Percentiles rank a stretch among this genome's conserved stretches.
phyloP scores from a whole-genome alignment of 2,797 vertebrate genomes.

The Zalophus californianus region DNA sequence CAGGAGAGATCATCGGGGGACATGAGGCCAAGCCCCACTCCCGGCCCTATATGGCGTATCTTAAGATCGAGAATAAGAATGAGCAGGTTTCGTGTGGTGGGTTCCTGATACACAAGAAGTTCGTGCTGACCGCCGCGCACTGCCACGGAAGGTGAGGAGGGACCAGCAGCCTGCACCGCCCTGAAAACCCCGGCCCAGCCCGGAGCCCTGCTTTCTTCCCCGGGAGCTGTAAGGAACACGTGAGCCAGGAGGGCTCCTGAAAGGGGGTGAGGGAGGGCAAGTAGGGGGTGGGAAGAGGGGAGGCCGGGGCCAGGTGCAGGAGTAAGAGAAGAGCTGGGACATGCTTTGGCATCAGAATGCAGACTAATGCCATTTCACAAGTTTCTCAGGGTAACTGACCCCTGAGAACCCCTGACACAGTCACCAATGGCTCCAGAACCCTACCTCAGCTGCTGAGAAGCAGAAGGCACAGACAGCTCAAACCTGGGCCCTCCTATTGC shows the following conservation, averaged over 20 bases:
- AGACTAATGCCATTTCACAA: rapidly evolving
- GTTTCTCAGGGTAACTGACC: neutral
- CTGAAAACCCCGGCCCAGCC: neutral
- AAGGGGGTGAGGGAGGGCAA: neutral
- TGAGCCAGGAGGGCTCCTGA: neutral
- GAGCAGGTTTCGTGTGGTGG: rapidly evolving
- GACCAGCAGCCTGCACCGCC: rapidly evolving
- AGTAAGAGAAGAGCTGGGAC: neutral
- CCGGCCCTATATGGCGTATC: constrained; percentile 71
- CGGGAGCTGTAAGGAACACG: too few species aligned
- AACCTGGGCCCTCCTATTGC: rapidly evolving
- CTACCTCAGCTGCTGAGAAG: neutral
- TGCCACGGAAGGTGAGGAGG: constrained; percentile 43
- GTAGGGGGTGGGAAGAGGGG: neutral
- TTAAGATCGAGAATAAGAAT: rapidly evolving
- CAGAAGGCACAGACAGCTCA: neutral
- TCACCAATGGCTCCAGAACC: neutral
- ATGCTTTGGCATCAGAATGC: too few species aligned
- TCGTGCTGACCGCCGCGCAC: constrained; percentile 80
- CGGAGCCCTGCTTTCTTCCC: neutral
- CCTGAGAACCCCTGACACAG: neutral
- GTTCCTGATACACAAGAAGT: constrained; percentile 67
- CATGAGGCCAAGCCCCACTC: constrained; percentile 76
- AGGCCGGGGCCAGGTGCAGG: neutral
- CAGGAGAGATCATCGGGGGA: constrained; percentile 77